Evolutionary conservation across 2,888 invertebrate genomes (phyloP), one percentile per base, ranked within the genome.

Genomic region (Ernsta delagoae): DNA sequence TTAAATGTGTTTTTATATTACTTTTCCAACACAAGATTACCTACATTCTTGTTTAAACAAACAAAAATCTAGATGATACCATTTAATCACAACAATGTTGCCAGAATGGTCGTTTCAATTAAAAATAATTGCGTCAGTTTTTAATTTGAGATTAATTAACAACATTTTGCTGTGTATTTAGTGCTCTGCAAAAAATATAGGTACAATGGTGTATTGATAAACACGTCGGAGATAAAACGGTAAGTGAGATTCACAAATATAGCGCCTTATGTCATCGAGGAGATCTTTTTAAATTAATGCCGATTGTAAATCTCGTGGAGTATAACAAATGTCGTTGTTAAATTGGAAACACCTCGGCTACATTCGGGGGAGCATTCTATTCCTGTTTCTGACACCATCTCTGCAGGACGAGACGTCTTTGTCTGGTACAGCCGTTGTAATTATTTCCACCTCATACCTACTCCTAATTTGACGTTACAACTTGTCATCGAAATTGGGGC

Each of bases 301-400:
- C 74, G 84, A 83, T 82, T 87, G 87, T 90, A 90, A 91, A 91
- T 90, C 89, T 89, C 85, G 83, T 81, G 78, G 79, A 82, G 81
- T 81, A 83, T 83, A 83, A 81, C 80, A 80, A 78, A 77, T 79
- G 81, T 79, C 83, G 79, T 75, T 75, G 59, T 83, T 88, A 88
- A 89, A 91, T 90, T 90, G 87, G 87, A 86, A 89, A 88, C 90
- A 89, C 88, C 87, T 88, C 84, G 81, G 70, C 77, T 79, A 72
- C 79, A 78, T 78, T 77, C 80, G 72, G 82, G 80, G 81, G 83
- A 86, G 76, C 78, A 77, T 83, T 87, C 90, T 91, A 91, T 91
- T 91, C 86, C 89, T 92, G 92, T 82, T 79, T 75, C 77, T 92
- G 92, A 91, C 92, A 87, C 83, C 79, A 79, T 81, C 79, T 70